Percentiles rank a stretch among this genome's conserved stretches.
These are phyloP conservation scores for Cephus runcator DNA, from an alignment of 2,888 invertebrate genomes.

Conservation along the genomic window DNA sequence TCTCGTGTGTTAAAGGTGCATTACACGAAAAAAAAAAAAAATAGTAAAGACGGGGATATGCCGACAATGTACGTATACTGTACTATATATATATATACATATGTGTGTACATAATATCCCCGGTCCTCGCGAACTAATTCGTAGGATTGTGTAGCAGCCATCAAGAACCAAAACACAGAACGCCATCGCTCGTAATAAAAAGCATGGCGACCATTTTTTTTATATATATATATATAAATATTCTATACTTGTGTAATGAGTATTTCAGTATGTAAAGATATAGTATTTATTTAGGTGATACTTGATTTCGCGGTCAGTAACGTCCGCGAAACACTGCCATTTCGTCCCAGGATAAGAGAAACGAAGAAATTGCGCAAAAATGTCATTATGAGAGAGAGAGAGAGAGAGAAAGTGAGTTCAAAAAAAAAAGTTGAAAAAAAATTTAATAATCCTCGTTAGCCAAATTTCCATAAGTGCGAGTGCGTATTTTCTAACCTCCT, in stretches of 20 bases:
- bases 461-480: background rate
- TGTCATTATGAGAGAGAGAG: slow-evolving; percentile 20
- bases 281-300: slow-evolving; percentile 62
- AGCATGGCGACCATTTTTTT: slow-evolving; percentile 5
- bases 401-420: slow-evolving; percentile 7
- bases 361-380: slow-evolving; percentile 11
- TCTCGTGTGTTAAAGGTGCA: no score
- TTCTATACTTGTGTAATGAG: slow-evolving; percentile 45
- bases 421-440: background rate
- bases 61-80: background rate
- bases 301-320: slow-evolving; percentile 25
- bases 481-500: background rate
- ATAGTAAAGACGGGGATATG: no score
- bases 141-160: background rate
- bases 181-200: background rate
- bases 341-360: background rate
- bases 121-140: no score
- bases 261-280: slow-evolving; percentile 60
- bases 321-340: slow-evolving; percentile 1
- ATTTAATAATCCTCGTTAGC: background rate
- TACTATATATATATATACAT: background rate
- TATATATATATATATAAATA: slow-evolving; percentile 28
- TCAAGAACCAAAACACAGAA: slow-evolving; percentile 3
- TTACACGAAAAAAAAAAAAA: no score
- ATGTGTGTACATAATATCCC: background rate